Percentiles rank a stretch among this genome's conserved stretches.
Evolutionary conservation across 2,797 vertebrate species (phyloP).

Genomic region (Enteromius paludinosus): DNA sequence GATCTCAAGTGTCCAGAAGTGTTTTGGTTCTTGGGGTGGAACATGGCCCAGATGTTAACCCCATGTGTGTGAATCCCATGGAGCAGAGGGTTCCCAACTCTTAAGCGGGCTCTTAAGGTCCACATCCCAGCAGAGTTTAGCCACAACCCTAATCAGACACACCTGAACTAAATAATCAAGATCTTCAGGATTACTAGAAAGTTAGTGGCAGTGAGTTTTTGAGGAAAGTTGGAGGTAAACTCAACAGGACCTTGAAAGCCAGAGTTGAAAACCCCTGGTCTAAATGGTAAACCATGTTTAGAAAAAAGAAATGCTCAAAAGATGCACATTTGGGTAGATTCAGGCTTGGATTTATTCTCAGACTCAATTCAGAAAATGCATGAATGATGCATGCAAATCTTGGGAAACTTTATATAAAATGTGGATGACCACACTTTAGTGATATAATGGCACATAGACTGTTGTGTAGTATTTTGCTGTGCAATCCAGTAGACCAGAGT

Average conservation of each 20-base stretch:
- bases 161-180: not conserved
- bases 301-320: no score
- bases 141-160: not conserved
- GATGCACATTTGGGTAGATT: not conserved
- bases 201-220: not conserved
- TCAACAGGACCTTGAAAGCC: not conserved
- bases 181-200: not conserved
- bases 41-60: slow-evolving; percentile 56
- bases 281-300: not conserved
- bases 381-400: not conserved
- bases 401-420: not conserved
- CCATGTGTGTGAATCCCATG: slow-evolving; percentile 22
- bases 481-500: not conserved
- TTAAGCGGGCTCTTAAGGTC: not conserved
- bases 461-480: not conserved
- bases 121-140: not conserved
- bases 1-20: slow-evolving; percentile 45
- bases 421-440: not conserved
- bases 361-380: not conserved
- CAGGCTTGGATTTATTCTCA: not conserved
- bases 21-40: slow-evolving; percentile 55
- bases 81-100: not conserved
- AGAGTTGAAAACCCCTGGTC: not conserved
- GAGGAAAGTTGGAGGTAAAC: not conserved
- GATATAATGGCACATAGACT: not conserved